Percentiles rank a stretch among this genome's conserved stretches.
Evolutionary conservation across 2,797 vertebrate genomes (phyloP).

Genomic region (Characodon lateralis): DNA sequence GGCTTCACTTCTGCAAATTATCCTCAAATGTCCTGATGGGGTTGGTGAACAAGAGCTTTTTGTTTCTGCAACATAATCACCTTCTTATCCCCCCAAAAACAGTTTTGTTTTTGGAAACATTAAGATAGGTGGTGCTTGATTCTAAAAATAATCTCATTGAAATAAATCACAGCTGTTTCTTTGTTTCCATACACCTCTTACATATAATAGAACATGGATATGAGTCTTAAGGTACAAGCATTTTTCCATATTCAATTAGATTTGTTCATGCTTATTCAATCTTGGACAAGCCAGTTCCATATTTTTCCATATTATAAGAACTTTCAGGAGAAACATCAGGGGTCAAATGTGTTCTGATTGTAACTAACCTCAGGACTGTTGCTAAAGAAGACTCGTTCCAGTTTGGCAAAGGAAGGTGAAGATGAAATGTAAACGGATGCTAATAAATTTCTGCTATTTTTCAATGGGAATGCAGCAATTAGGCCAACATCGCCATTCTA

Average conservation of each 20-base stretch:
- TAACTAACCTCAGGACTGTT: background rate
- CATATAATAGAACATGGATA: background rate
- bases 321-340: background rate
- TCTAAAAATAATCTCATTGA: background rate
- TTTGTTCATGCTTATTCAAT: background rate
- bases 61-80: background rate
- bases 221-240: background rate
- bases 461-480: too few relatives aligned
- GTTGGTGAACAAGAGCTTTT: background rate
- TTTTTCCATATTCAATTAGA: background rate
- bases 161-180: background rate
- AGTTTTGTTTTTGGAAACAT: too few relatives aligned
- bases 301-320: background rate
- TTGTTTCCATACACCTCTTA: background rate
- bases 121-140: background rate
- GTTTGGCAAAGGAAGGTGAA: background rate
- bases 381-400: background rate
- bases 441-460: too few relatives aligned
- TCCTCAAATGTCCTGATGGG: background rate
- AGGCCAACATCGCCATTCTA: background rate
- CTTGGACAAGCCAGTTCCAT: background rate
- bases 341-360: too few relatives aligned
- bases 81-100: background rate
- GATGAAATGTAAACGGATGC: background rate
- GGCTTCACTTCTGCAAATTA: background rate